Conservation (phyloP, 2,113 vertebrate genomes). For the Gobio gobio region DNA sequence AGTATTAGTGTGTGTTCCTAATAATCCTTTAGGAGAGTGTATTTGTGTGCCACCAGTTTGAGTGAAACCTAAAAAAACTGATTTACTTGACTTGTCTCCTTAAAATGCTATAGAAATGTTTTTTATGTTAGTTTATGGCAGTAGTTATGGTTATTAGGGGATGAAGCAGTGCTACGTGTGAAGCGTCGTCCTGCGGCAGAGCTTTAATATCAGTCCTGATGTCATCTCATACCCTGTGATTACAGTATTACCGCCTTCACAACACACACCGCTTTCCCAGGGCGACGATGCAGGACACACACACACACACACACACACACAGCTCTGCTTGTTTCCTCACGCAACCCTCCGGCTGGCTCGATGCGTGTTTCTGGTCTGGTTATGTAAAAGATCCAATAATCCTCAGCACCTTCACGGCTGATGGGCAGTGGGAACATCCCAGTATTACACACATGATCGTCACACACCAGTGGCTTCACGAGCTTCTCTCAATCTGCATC, state of each 20-base stretch:
- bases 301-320: neutral
- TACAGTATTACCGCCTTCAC: neutral
- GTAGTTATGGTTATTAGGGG: neutral
- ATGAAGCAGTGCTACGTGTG: neutral
- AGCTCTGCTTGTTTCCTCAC: constrained; percentile 54
- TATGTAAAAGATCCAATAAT: neutral
- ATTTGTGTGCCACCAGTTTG: neutral
- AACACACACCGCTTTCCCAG: neutral
- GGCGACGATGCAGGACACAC: neutral
- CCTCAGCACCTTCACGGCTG: neutral
- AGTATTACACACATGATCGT: neutral
- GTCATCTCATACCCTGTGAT: neutral
- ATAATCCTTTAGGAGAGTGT: too few relatives aligned
- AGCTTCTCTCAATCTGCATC: constrained; percentile 57
- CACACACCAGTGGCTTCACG: constrained; percentile 8
- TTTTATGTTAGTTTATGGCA: neutral
- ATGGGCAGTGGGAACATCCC: neutral
- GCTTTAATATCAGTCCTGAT: neutral
- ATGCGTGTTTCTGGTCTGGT: constrained; percentile 23
- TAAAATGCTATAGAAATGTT: neutral
- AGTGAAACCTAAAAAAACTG: too few relatives aligned
- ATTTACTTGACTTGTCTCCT: neutral
- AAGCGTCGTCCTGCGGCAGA: neutral
- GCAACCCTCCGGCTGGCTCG: constrained; percentile 30
- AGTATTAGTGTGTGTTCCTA: too few relatives aligned